phyloP scores from a whole-genome alignment of 2,888 invertebrate genomes.

The Eretmocerus hayati region DNA sequence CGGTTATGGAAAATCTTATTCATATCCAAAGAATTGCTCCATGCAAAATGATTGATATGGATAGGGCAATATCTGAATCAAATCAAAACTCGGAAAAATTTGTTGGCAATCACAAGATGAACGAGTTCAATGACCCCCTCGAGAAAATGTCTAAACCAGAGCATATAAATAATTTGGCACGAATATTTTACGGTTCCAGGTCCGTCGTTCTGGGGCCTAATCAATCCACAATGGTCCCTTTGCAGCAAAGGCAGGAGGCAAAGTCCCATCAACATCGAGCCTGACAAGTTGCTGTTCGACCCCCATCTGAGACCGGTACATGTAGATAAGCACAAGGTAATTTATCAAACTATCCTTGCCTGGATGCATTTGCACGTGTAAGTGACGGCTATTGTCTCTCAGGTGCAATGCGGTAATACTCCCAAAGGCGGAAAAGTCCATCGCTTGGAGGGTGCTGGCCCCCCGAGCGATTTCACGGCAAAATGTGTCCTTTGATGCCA shows the following conservation, averaged over 20 bases:
- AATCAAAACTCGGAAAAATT: too few species aligned
- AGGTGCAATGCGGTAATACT: not conserved
- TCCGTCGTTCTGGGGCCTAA: slow-evolving; percentile 96
- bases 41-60: too few species aligned
- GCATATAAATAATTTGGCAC: too few species aligned
- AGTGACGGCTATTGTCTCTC: not conserved
- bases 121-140: too few species aligned
- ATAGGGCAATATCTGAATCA: too few species aligned
- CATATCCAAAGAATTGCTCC: too few species aligned
- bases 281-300: slow-evolving; percentile 88
- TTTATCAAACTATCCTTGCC: slow-evolving; percentile 27
- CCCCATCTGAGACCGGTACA: slow-evolving; percentile 86
- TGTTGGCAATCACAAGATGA: too few species aligned
- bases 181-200: slow-evolving; percentile 55
- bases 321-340: slow-evolving; percentile 90
- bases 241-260: slow-evolving; percentile 94
- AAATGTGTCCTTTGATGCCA: slow-evolving; percentile 19
- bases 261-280: slow-evolving; percentile 96
- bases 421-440: not conserved
- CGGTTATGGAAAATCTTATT: too few species aligned
- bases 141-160: too few species aligned
- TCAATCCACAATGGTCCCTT: slow-evolving; percentile 97
- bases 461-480: not conserved
- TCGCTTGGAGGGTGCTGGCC: not conserved
- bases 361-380: not conserved